Conservation (phyloP, 2,888 invertebrate species). For the Nomada ruficornis region DNA sequence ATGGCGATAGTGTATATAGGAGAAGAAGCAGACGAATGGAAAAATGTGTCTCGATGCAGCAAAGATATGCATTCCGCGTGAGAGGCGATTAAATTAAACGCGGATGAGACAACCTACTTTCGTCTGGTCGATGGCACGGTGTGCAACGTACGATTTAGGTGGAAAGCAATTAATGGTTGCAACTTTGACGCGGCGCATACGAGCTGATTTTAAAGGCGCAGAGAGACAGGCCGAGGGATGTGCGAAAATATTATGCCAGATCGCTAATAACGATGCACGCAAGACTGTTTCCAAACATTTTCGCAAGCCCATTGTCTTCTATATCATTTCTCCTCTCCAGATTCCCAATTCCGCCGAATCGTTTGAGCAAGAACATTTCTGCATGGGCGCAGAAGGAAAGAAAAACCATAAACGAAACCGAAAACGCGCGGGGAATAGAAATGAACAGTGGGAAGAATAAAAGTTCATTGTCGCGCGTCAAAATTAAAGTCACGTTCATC, state of each 20-base stretch:
- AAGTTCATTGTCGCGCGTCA: neutral
- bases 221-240: constrained; percentile 15
- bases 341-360: neutral
- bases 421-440: neutral
- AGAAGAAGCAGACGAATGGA: neutral
- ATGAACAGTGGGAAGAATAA: neutral
- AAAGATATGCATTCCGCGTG: constrained; percentile 8
- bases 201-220: neutral
- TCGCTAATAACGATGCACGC: neutral
- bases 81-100: constrained; percentile 43
- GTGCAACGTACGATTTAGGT: constrained; percentile 19
- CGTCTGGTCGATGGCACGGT: constrained; percentile 28
- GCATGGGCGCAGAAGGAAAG: neutral
- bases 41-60: neutral
- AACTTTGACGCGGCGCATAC: neutral
- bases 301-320: neutral
- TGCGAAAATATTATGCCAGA: neutral
- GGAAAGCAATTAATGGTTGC: constrained; percentile 50
- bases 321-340: neutral
- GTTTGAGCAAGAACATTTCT: neutral
- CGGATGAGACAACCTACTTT: constrained; percentile 51
- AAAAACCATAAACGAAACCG: neutral
- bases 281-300: neutral
- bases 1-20: no score
- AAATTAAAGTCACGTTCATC: constrained; percentile 38